These are phyloP conservation scores for Epizoanthus ramosus DNA, from an alignment of 92 coral and sea anemone genomes.

Conservation along the genomic window DNA sequence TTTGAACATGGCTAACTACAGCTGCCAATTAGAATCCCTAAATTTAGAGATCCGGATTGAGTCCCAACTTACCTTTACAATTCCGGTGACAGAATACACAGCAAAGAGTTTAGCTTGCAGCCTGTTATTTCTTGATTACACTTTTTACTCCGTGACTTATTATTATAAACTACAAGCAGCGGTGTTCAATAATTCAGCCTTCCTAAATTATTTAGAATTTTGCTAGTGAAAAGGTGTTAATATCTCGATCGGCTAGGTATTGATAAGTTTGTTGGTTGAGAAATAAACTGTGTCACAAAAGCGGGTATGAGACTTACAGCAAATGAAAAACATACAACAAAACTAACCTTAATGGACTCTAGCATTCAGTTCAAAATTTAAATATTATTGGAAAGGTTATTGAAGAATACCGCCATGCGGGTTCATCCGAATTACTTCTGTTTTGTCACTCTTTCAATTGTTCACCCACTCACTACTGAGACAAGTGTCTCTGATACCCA, in stretches of 20 bases:
- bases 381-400: too few relatives aligned
- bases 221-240: neutral
- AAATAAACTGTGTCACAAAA: constrained; percentile 1
- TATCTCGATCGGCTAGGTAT: neutral
- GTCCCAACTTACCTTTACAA: neutral
- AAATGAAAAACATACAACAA: neutral
- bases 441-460: too few relatives aligned
- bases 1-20: neutral
- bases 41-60: neutral
- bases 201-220: constrained; percentile 9
- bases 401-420: too few relatives aligned
- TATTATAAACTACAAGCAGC: constrained; percentile 15
- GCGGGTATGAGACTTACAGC: neutral
- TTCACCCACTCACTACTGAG: too few relatives aligned
- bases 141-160: constrained; percentile 2
- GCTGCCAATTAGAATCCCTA: constrained; percentile 26
- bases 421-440: too few relatives aligned
- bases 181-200: constrained; percentile 9
- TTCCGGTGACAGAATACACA: neutral
- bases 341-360: too few relatives aligned
- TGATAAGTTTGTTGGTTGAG: constrained; percentile 4
- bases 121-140: neutral
- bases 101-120: neutral
- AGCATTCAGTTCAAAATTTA: too few relatives aligned
- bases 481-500: too few relatives aligned